A percentile compares a stretch with the other conserved stretches of the same genome.
Evolutionary conservation across 92 coral and sea anemone species (phyloP).

Genomic region (Pocillopora meandrina): DNA sequence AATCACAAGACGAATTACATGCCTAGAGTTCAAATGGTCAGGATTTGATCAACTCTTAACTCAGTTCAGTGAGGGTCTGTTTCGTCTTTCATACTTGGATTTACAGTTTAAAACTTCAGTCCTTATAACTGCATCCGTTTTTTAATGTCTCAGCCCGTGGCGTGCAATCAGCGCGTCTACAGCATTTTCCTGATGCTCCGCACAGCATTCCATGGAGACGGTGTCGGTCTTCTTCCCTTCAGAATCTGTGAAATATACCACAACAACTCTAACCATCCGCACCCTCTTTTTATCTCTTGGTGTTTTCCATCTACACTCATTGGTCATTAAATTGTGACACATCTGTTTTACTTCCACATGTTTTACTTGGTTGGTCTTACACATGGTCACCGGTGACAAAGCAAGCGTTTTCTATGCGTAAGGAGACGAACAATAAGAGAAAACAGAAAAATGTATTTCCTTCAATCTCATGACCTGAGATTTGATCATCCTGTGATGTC

Average conservation of each 20-base stretch:
- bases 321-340: slow-evolving; percentile 14
- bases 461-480: background rate
- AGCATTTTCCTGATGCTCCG: slow-evolving; percentile 22
- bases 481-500: background rate
- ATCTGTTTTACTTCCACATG: slow-evolving; percentile 1
- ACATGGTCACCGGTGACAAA: background rate
- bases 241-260: slow-evolving; percentile 29
- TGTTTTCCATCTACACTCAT: slow-evolving; percentile 22
- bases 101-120: background rate
- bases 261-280: slow-evolving; percentile 26
- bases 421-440: background rate
- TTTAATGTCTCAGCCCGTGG: slow-evolving; percentile 3
- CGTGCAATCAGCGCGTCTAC: slow-evolving; percentile 6
- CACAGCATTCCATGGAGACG: slow-evolving; percentile 26
- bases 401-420: background rate
- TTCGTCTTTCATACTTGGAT: background rate
- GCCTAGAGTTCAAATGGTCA: background rate
- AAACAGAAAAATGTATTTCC: background rate
- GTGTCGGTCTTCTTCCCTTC: background rate
- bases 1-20: background rate
- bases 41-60: background rate
- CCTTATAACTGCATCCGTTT: background rate
- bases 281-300: slow-evolving; percentile 24
- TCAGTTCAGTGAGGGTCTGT: background rate
- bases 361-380: slow-evolving; percentile 15